Evolutionary conservation across 2,113 vertebrate genomes (phyloP).

Genomic region (Sander lucioperca): DNA sequence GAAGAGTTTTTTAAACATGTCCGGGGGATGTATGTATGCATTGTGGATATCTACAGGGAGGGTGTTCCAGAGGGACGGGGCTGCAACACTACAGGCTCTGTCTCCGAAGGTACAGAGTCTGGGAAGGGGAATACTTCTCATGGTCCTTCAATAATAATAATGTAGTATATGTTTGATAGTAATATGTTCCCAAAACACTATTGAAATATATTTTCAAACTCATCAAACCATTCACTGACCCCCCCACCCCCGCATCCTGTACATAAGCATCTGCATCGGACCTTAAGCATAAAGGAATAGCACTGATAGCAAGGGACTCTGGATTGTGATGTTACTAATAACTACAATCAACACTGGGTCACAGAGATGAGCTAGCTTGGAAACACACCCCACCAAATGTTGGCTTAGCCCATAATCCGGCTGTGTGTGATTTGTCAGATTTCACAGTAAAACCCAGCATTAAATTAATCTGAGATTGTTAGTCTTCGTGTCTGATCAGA

Average conservation of each 20-base stretch:
- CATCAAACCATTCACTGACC: background rate
- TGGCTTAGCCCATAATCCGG: conserved; percentile 71
- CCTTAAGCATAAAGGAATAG: background rate
- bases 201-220: background rate
- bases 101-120: too few species aligned
- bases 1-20: too few species aligned
- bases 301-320: background rate
- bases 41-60: too few species aligned
- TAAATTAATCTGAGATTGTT: conserved; percentile 78
- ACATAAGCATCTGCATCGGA: background rate
- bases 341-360: conserved; percentile 53
- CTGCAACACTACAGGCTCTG: too few species aligned
- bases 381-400: conserved; percentile 63
- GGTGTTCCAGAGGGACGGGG: too few species aligned
- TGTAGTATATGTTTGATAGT: too few species aligned
- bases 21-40: too few species aligned
- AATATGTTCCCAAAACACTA: background rate
- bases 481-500: conserved; percentile 58
- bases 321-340: conserved; percentile 40
- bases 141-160: background rate
- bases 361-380: conserved; percentile 50
- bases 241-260: background rate
- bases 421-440: conserved; percentile 76
- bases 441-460: conserved; percentile 75
- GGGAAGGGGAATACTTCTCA: background rate